Evolutionary conservation across 2,888 invertebrate genomes (phyloP), one percentile per base, ranked within the genome.

Genomic region (Drosophila setosimentum): DNA sequence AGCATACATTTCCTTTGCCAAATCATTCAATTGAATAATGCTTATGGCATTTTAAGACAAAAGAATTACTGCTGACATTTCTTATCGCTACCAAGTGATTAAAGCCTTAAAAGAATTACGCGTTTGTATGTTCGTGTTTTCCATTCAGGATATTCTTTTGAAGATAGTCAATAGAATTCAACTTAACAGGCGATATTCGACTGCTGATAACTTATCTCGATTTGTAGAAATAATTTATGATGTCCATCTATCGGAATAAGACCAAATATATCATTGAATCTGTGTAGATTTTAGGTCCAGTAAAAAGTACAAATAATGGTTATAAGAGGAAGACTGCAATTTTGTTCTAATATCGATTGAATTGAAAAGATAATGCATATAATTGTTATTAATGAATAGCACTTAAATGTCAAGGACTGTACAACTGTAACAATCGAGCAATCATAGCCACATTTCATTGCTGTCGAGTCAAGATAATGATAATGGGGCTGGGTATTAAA

Each of bases 401-500:
- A 54, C 49, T 61, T 49, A 80, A 76, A 71, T 76, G 71, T 76
- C 80, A 80, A 80, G 80, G 72, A 66, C 77, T 66, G 48, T 30
- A 63, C 57, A 61, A 48, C 67, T 76, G 50, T 29, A 53, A 62
- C 58, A 66, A 80, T 77, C 62, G 32, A 57, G 18, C 51, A 72
- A 72, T 71, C 50, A 76, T 69, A 62, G 70, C 54, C 70, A 76
- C 69, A 55, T 76, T 70, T 65, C 72, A 35, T 35, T 65, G 58
- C 40, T 68, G 67, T 51, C 63, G 58, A 50, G 68, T 60, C 63
- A 32, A 29, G 65, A 63, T 64, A 67, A 59, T 67, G 68, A 53
- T 85, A 82, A 80, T 82, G 68, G 58, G 73, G 33, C 70, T 55
- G 67, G 89, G 82, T 85, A 88, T 90, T 86, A 83, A 81, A 83